Percentiles rank a stretch among this genome's conserved stretches.
Conservation (phyloP, 2,113 vertebrate genomes). For the Phylloscopus whistleri region DNA sequence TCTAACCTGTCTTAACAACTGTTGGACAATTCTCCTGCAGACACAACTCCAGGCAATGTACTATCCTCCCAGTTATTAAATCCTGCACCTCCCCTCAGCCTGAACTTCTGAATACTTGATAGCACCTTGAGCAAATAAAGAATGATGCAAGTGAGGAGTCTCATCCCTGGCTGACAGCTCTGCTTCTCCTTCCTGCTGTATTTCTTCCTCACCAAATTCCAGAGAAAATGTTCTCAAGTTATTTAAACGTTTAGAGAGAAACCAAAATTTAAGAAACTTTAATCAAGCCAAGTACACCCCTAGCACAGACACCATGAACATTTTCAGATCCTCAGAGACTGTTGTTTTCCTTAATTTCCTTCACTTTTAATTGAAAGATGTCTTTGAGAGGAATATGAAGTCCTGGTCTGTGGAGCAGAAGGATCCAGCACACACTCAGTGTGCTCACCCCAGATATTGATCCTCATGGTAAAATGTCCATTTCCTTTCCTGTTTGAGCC, state of each 20-base stretch:
- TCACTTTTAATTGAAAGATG: not conserved
- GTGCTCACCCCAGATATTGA: not conserved
- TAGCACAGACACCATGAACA: not conserved
- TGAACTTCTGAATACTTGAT: not conserved
- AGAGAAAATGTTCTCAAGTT: not conserved
- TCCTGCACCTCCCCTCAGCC: not conserved
- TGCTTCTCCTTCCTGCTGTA: not conserved
- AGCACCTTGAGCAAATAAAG: conserved; percentile 21
- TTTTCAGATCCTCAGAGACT: not conserved
- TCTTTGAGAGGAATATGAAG: not conserved
- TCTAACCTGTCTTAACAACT: not conserved
- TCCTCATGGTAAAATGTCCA: not conserved
- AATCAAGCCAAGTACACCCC: not conserved
- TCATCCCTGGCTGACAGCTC: not conserved
- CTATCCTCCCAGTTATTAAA: not conserved
- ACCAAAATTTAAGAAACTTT: not conserved
- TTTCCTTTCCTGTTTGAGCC: not conserved
- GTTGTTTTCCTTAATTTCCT: not conserved
- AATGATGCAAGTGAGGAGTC: not conserved
- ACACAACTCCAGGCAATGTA: not conserved
- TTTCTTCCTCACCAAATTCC: not conserved
- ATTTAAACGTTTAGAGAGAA: not conserved
- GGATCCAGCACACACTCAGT: not conserved
- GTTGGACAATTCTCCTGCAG: not conserved
- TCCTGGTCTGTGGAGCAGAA: not conserved